Percentiles rank a stretch among this genome's conserved stretches.
Evolutionary conservation across 2,888 invertebrate species (phyloP).

Genomic region (Tineola bisselliella): DNA sequence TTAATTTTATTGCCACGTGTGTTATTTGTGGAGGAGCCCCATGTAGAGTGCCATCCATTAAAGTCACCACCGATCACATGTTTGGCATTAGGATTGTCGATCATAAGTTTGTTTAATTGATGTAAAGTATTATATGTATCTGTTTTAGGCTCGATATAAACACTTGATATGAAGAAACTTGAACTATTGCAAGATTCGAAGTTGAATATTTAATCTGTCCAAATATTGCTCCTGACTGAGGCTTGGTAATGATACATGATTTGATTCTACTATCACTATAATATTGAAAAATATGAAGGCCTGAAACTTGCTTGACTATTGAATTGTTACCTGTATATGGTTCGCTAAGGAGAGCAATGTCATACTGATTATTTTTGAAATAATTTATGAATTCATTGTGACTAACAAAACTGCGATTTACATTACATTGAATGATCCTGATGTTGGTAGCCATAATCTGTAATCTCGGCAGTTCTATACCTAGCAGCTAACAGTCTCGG

Average conservation of each 20-base stretch:
- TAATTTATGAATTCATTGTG: conserved; percentile 12
- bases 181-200: background rate
- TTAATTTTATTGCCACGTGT: conserved; percentile 12
- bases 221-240: background rate
- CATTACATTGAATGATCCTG: conserved; percentile 14
- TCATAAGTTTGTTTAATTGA: background rate
- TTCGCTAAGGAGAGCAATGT: conserved; percentile 16
- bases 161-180: background rate
- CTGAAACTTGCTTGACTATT: conserved; percentile 2
- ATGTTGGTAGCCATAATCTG: background rate
- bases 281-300: conserved; percentile 12
- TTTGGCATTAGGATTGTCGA: background rate
- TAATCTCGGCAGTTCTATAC: background rate
- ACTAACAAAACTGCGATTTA: conserved; percentile 10
- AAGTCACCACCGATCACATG: conserved; percentile 20
- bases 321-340: conserved; percentile 13
- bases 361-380: background rate
- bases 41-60: conserved; percentile 21
- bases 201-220: conserved; percentile 15
- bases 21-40: conserved; percentile 19
- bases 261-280: background rate
- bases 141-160: background rate
- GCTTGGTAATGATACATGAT: conserved; percentile 13
- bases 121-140: background rate
- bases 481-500: background rate